Conservation (phyloP, 2,113 vertebrate genomes). For the Hemicordylus capensis region DNA sequence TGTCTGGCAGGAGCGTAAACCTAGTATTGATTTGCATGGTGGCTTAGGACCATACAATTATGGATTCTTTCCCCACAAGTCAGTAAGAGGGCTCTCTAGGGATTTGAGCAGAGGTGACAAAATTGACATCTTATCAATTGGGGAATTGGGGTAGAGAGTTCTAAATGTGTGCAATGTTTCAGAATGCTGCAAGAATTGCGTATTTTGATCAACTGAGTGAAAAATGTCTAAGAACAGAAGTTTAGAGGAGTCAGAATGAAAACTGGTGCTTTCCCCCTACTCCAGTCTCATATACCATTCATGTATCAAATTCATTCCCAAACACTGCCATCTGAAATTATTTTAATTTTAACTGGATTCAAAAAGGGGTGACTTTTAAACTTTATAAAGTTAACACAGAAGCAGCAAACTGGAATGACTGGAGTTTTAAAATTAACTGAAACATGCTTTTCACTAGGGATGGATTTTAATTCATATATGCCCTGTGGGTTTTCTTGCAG, state of each 20-base stretch:
- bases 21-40: background rate
- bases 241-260: background rate
- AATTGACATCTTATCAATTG: background rate
- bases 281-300: accelerated
- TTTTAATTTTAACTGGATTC: background rate
- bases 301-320: background rate
- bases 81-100: background rate
- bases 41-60: background rate
- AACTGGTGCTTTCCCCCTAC: background rate
- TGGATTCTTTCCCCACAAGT: background rate
- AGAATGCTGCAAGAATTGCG: background rate
- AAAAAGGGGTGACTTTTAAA: background rate
- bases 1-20: background rate
- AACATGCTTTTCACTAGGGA: background rate
- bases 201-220: no score
- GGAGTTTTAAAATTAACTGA: background rate
- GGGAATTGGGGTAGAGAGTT: background rate
- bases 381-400: background rate
- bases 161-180: background rate
- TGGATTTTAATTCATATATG: no score
- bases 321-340: background rate
- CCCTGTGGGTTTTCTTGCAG: background rate
- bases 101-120: background rate
- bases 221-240: no score
- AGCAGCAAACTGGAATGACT: background rate